Conservation (phyloP, 2,113 vertebrate species). For the Pygoscelis antarcticus region DNA sequence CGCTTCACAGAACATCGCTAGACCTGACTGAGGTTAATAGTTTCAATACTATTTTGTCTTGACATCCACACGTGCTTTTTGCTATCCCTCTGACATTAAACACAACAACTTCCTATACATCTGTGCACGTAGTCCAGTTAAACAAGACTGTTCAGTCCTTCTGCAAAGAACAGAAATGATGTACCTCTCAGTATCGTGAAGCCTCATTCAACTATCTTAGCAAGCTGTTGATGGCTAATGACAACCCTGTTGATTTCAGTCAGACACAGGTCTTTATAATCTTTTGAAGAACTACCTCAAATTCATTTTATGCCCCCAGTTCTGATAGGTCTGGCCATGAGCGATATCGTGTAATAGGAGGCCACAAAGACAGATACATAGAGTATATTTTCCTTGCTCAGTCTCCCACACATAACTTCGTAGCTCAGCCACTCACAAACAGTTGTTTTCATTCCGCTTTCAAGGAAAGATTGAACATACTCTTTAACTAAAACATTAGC, state of each 20-base stretch:
- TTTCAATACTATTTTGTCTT: neutral
- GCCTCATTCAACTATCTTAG: neutral
- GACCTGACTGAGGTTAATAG: neutral
- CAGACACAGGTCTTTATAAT: neutral
- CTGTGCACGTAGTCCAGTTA: neutral
- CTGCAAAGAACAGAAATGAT: neutral
- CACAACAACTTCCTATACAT: neutral
- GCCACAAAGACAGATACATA: neutral
- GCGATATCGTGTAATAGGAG: neutral
- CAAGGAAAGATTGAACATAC: neutral
- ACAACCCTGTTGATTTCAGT: neutral
- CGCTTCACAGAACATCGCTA: neutral
- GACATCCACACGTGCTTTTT: neutral
- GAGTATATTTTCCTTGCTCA: neutral
- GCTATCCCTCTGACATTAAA: neutral
- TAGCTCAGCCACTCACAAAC: neutral
- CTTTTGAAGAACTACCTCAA: neutral
- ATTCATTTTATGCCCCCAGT: neutral
- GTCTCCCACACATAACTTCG: neutral
- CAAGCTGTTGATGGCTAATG: neutral
- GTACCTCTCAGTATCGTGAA: neutral
- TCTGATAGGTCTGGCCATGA: neutral
- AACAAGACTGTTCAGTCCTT: neutral
- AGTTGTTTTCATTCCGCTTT: conserved; percentile 23
- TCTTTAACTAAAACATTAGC: neutral